These are phyloP conservation scores for Bombycilla garrulus DNA, from an alignment of 2,113 vertebrate genomes.

Conservation along the genomic window DNA sequence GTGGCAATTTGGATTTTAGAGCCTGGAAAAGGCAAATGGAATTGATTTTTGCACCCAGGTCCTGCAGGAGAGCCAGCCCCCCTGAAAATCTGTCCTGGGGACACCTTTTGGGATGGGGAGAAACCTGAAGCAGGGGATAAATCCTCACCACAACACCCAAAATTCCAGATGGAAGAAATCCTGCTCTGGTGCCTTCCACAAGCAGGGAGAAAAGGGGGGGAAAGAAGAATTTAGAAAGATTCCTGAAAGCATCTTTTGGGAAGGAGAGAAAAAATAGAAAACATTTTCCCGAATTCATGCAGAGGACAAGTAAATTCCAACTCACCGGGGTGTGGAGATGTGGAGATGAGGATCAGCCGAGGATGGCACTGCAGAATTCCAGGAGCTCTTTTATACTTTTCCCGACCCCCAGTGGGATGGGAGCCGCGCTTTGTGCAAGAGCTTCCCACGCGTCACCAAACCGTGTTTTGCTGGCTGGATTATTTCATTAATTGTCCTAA, in stretches of 20 bases:
- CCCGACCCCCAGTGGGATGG: background rate
- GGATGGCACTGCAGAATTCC: background rate
- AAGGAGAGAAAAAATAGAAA: background rate
- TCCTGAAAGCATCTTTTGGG: background rate
- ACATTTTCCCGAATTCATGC: rapidly evolving
- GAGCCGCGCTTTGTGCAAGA: constrained; percentile 32
- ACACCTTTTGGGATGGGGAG: background rate
- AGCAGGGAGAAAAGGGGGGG: too few species aligned
- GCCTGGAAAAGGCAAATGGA: background rate
- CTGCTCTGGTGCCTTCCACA: background rate
- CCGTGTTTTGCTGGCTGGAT: background rate
- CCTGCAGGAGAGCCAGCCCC: background rate
- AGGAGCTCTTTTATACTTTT: background rate
- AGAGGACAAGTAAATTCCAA: background rate
- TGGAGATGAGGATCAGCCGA: rapidly evolving
- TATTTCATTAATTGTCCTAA: constrained; percentile 51
- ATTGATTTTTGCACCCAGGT: too few species aligned
- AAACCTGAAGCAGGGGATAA: background rate
- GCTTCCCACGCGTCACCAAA: background rate
- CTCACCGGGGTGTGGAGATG: background rate
- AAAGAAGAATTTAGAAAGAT: background rate
- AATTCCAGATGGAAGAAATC: background rate
- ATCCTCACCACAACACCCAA: background rate
- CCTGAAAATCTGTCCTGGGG: background rate
- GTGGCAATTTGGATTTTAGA: background rate